phyloP scores from a whole-genome alignment of 2,888 invertebrate genomes.

The Falcaria lacertinaria region DNA sequence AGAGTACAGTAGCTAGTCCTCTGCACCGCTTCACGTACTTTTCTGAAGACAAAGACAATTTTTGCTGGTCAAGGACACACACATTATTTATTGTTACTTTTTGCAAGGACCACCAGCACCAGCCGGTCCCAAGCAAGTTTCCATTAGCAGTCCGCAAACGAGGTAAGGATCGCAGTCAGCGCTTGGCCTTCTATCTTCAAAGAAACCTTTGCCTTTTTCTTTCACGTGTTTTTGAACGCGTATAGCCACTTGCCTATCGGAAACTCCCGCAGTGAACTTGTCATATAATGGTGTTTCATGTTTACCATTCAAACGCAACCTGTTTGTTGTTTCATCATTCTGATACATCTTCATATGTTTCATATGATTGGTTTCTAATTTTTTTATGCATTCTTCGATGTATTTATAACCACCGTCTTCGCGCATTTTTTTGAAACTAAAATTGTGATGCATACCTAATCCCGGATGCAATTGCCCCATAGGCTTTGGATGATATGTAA shows the following conservation, averaged over 20 bases:
- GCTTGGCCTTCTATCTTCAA: constrained; percentile 95
- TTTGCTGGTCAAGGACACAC: no score
- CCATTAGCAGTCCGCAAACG: constrained; percentile 74
- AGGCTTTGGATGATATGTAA: constrained; percentile 86
- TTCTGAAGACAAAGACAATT: no score
- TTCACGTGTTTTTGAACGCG: constrained; percentile 94
- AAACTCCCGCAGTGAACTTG: constrained; percentile 93
- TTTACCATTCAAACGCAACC: constrained; percentile 93
- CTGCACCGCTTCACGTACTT: no score
- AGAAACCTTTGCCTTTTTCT: constrained; percentile 92
- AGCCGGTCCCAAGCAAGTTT: constrained; percentile 49
- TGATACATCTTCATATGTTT: constrained; percentile 96
- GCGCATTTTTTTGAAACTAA: constrained; percentile 92
- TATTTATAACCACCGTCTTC: constrained; percentile 84
- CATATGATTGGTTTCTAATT: constrained; percentile 90
- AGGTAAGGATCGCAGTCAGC: constrained; percentile 94
- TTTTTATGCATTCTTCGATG: constrained; percentile 95
- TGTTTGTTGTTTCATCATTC: constrained; percentile 94
- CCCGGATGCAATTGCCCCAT: constrained; percentile 92
- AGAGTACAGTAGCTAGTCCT: no score
- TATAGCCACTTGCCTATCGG: constrained; percentile 94
- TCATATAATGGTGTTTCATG: constrained; percentile 97
- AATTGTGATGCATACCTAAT: constrained; percentile 93
- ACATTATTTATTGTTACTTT: neutral
- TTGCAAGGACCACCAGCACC: constrained; percentile 7